Evolutionary conservation across 2,888 invertebrate genomes (phyloP), one percentile per base, ranked within the genome.

Genomic region (Chloromyia formosa): DNA sequence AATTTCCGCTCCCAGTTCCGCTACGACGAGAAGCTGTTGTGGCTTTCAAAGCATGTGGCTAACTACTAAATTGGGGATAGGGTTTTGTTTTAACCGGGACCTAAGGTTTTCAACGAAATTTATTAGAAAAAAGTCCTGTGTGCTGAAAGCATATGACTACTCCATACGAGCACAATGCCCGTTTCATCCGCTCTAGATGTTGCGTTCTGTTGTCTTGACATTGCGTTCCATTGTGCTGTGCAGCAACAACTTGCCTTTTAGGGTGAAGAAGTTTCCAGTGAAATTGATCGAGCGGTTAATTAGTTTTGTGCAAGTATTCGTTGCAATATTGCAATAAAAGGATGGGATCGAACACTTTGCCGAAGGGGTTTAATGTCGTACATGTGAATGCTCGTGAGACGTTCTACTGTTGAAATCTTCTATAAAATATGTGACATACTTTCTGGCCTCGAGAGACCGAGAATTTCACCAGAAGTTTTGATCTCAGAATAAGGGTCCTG

Each of bases 21-120:
- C 45, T 66, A 35, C 66, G 12, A 49, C 66, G 20, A 66, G 66
- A 66, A 45, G 49, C 66, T 66, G 66, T 66, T 66, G 66, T 49
- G 66, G 66, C 45, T 66, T 66, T 42, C 12, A 49, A 35, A 49
- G 66, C 66, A 66, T 66, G 66, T 49, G 66, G 66, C 22, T 45
- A 49, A 49, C 66, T 66, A 20, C 66, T 20, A 66, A 66, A 66
- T 66, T 66, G 66, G 66, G 27, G 7, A 66, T 66, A n/a, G 66
- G 66, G 14, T 27, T 18, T 49, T 49, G 66, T 49, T 66, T 66
- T 35, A 66, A 5, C 66, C 20, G 66, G 7, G 66, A 66, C 66
- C 45, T 66, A 66, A 22, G 66, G 49, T 66, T 66, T 49, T 14
- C 66, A 49, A 66, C 66, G 22, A 66, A 66, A 66, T 66, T 66